Base-by-base conservation (phyloP, 2,113 vertebrate genomes). In the Psephotus haematonotus region DNA sequence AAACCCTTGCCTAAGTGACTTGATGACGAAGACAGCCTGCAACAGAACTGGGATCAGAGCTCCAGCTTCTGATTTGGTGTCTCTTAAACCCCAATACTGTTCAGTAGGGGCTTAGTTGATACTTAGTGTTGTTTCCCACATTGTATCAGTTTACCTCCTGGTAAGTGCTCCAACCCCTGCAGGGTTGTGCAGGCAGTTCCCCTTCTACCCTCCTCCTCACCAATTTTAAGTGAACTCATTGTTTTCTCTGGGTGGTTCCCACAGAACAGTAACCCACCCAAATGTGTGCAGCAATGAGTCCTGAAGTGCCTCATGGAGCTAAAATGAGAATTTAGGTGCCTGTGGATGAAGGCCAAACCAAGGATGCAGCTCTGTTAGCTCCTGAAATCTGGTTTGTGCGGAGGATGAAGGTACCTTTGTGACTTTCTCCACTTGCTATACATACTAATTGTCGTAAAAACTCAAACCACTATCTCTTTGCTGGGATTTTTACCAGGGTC, bases 151-250 rank as follows among this genome's bases (percentile, higher is more conserved):
- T 49, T 53, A 8, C 19, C 39, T 64, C 63, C 63, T 17, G 19
- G 7, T 60, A 37, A 20, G 25, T 6, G 14, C 49, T 55, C n/a
- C 76, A 63, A 18, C 14, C 31, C 13, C 63, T 5, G 15, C 25
- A 6, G 2, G 4, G 33, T 4, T 64, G 11, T n/a, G 68, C 70
- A 55, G 19, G 13, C 1, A 0, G 31, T 41, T 82, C 80, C 7
- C 28, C 44, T 83, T 92, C 68, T 86, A 25, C 41, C 22, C 17
- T 60, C 31, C 17, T 50, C 35, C 53, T 81, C 29, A 47, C 60
- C 37, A 33, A 9, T 46, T 46, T 74, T 5, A 1, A 9, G 28
- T 23, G 55, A 65, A 63, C 43, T 49, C 31, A 7, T 8, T 53
- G 31, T 8, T 47, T 22, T 27, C 60, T 23, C 65, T 47, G 6